Evolutionary conservation across 2,888 invertebrate genomes (phyloP), one percentile per base, ranked within the genome.

Genomic region (Chesias legatella): DNA sequence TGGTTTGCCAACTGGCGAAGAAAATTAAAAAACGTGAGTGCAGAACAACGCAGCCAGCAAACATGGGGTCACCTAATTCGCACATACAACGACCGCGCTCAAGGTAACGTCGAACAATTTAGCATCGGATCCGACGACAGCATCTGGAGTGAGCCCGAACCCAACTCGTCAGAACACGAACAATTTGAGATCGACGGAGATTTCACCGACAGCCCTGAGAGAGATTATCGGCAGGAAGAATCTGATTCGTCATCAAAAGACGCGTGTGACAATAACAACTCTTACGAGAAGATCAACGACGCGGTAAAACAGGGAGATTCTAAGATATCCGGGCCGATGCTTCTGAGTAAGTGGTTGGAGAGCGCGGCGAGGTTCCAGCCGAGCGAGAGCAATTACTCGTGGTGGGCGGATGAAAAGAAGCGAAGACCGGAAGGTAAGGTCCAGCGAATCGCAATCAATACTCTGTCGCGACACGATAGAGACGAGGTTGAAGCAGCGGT

Each of bases 1-100:
- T 94, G 94, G 94, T 94, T 94, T 69, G 94, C 94, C n/a, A 94
- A 94, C 63, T 94, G 94, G 94, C 86, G 94, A 44, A 80, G 94
- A 59, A 94, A 94, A 70, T 76, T 94, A 41, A 94, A 94, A 77
- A 94, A 94, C 67, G 93, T 93, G 0, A 93, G 93, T 50, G 89
- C 89, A 26, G 92, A 94, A 60, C 90, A 94, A 60, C 90, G 91
- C 32, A 90, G 91, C 46, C 90, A 91, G 58, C 91, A 91, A 59
- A 93, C 94, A 0, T 94, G 94, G 94, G 93, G 93, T 1, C 92
- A 93, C 67, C 84, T 94, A 3, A 94, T 92, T 42, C 91, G 91
- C 57, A 91, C 92, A 6, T 94, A 94, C 79, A 94, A 94, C 68
- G 90, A 90, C 48, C 92, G 93, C 53, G 94, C 94, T 0, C 91